Base-by-base conservation (phyloP, 2,888 invertebrate genomes). In the Macrophya alboannulata region DNA sequence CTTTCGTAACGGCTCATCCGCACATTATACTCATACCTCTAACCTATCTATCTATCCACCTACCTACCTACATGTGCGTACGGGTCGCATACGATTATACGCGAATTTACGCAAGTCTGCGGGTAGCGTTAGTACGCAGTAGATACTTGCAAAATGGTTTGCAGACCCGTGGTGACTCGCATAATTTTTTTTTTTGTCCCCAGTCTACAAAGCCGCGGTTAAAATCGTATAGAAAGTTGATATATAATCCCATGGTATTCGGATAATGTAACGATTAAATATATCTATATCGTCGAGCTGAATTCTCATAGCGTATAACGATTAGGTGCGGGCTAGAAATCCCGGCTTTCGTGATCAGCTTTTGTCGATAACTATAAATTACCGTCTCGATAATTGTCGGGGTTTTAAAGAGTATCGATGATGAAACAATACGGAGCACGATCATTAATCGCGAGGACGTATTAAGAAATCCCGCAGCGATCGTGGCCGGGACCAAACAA, bases 281-380 rank as follows among this genome's bases (percentile, higher is more conserved):
- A n/a, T n/a, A n/a, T n/a, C n/a, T n/a, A 65, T 31, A 65, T 65
- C 59, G 21, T 12, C 25, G 25, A 62, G 62, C 25, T 25, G 62
- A n/a, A n/a, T 62, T 62, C 62, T 62, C 12, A 62, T 62, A 62
- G 62, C 25, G 25, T 1, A n/a, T n/a, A 62, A 25, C 25, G 21
- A 62, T 62, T 62, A 62, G 12, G 62, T 25, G 25, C 62, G 25
- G 62, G 62, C 12, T 62, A 25, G 9, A 25, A 62, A 62, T 31
- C 21, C 25, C 12, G 10, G 10, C 25, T 48, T 45, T 45, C 31
- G 25, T 48, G 76, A 45, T 76, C 25, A 4, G 25, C 15, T 55
- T 17, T n/a, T 48, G 77, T 77, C 77, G 77, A 51, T 31, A 77
- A 51, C 25, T 31, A 77, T 77, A 55, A 77, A 77, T 77, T 55